Evolutionary conservation across 2,888 invertebrate genomes (phyloP).

Genomic region (Drosophila pseudotakahashii): DNA sequence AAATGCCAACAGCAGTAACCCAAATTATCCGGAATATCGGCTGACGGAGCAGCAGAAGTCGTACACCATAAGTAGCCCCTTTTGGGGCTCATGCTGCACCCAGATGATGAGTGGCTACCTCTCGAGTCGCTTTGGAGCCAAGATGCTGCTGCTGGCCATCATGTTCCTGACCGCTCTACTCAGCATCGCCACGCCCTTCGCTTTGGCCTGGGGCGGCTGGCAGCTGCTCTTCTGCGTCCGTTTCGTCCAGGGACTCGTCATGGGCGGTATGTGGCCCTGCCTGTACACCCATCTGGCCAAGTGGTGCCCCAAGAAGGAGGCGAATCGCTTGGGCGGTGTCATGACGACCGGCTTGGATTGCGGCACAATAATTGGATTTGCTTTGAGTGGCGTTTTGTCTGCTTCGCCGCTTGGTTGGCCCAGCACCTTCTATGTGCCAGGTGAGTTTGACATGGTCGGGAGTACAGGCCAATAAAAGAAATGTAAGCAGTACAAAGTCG

Average conservation of each 20-base stretch:
- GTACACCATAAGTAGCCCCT: slow-evolving; percentile 86
- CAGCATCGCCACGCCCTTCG: slow-evolving; percentile 87
- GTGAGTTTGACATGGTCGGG: slow-evolving; percentile 9
- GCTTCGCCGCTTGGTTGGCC: slow-evolving; percentile 90
- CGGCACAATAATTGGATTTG: slow-evolving; percentile 90
- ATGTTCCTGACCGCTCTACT: slow-evolving; percentile 86
- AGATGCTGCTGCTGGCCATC: slow-evolving; percentile 86
- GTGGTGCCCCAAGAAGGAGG: slow-evolving; percentile 88
- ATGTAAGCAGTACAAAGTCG: too few species aligned
- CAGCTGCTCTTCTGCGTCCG: slow-evolving; percentile 86
- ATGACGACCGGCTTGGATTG: slow-evolving; percentile 89
- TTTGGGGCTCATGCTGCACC: slow-evolving; percentile 87
- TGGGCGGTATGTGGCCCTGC: slow-evolving; percentile 87
- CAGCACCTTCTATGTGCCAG: slow-evolving; percentile 89
- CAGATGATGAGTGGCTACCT: slow-evolving; percentile 87
- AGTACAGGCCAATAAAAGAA: too few species aligned
- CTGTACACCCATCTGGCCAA: slow-evolving; percentile 87
- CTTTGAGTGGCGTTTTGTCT: slow-evolving; percentile 88
- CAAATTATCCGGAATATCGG: slow-evolving; percentile 84
- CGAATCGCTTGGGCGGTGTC: slow-evolving; percentile 88
- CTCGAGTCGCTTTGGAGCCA: slow-evolving; percentile 89
- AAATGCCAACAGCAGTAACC: slow-evolving; percentile 83
- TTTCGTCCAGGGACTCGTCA: slow-evolving; percentile 87
- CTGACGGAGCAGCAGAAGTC: slow-evolving; percentile 86
- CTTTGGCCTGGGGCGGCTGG: slow-evolving; percentile 87